These are phyloP conservation scores for Plemyria rubiginata DNA, from an alignment of 2,888 invertebrate genomes.

Conservation along the genomic window DNA sequence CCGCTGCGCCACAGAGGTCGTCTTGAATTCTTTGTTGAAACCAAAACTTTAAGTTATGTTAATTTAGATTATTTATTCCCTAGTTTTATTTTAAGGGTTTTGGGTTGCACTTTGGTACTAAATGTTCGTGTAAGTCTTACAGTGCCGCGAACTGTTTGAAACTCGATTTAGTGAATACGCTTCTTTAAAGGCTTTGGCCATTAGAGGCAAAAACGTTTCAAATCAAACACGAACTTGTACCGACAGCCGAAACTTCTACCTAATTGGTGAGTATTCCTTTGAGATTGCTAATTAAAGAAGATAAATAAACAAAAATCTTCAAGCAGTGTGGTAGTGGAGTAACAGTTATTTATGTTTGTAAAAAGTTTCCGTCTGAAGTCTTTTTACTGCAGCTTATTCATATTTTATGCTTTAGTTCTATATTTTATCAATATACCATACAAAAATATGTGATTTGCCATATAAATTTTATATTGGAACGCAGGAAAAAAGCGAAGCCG, in stretches of 20 bases:
- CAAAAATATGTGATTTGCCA: neutral
- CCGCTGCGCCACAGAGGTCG: too few relatives aligned
- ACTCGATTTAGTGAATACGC: constrained; percentile 10
- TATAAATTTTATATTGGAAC: too few relatives aligned
- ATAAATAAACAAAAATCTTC: constrained; percentile 2
- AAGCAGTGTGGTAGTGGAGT: neutral
- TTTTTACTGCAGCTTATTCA: neutral
- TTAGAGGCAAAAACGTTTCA: constrained; percentile 75
- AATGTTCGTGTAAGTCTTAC: too few relatives aligned
- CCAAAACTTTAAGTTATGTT: too few relatives aligned
- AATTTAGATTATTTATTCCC: too few relatives aligned
- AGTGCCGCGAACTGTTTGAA: neutral
- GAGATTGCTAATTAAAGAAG: constrained; percentile 56
- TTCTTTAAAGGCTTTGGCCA: constrained; percentile 52
- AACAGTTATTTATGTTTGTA: neutral
- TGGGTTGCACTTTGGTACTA: too few relatives aligned
- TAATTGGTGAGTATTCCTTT: constrained; percentile 50
- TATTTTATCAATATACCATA: neutral
- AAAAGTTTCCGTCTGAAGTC: neutral
- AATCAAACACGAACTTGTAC: constrained; percentile 72
- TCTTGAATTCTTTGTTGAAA: too few relatives aligned
- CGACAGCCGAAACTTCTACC: constrained; percentile 57
- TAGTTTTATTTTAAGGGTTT: too few relatives aligned
- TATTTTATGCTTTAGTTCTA: neutral
- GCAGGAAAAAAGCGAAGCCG: too few relatives aligned